These are phyloP conservation scores for Archips xylosteana DNA, from an alignment of 2,888 invertebrate genomes.

Conservation along the genomic window DNA sequence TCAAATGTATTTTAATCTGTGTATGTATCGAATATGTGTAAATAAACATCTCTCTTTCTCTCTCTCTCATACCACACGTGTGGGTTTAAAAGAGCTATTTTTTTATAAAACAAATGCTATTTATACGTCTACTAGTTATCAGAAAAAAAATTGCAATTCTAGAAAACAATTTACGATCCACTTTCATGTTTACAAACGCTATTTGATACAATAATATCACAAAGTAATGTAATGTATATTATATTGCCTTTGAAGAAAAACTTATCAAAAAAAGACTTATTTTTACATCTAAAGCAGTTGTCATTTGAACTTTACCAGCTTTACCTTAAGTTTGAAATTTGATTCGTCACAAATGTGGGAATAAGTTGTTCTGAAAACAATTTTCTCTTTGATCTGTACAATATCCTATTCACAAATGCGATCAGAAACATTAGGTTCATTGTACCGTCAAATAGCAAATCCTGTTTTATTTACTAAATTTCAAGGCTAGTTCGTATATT, in stretches of 20 bases:
- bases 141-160: neutral
- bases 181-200: neutral
- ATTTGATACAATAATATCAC: constrained; percentile 20
- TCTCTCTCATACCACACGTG: no score
- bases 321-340: neutral
- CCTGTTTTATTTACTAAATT: neutral
- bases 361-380: neutral
- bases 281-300: neutral
- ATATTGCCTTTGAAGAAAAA: neutral
- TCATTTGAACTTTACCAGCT: neutral
- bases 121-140: neutral
- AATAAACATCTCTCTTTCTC: no score
- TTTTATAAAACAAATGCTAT: no score
- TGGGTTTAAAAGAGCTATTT: no score
- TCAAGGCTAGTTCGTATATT: neutral
- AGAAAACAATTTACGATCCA: neutral
- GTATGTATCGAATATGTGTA: no score
- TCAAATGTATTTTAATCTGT: no score
- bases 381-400: neutral
- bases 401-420: constrained; percentile 10
- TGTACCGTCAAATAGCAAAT: constrained; percentile 9
- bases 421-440: constrained; percentile 2
- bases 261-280: neutral
- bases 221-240: constrained; percentile 1
- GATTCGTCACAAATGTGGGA: neutral